These are phyloP conservation scores for Troides oblongomaculatus DNA, from an alignment of 2,888 invertebrate species.

Conservation along the genomic window DNA sequence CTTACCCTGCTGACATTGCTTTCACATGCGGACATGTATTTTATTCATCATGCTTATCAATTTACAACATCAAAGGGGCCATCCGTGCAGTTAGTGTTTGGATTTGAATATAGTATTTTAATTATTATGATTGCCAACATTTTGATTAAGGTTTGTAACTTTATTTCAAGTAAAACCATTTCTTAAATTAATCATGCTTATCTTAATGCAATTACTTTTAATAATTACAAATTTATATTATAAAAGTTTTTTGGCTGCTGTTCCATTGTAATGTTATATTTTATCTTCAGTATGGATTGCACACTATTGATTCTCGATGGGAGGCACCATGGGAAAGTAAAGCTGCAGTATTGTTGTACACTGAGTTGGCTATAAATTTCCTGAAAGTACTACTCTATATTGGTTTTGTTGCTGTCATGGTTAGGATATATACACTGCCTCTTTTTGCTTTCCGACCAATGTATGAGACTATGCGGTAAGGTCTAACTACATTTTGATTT, in stretches of 20 bases:
- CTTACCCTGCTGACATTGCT: slow-evolving; percentile 90
- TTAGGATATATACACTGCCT: slow-evolving; percentile 97
- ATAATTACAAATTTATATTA: background rate
- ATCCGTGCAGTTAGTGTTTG: slow-evolving; percentile 98
- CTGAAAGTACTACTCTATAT: slow-evolving; percentile 93
- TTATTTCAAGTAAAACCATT: background rate
- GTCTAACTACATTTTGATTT: background rate
- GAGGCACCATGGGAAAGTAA: slow-evolving; percentile 99
- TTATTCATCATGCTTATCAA: slow-evolving; percentile 96
- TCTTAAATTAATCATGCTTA: background rate
- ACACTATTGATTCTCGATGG: slow-evolving; percentile 92
- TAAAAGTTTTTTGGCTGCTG: background rate
- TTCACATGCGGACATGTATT: slow-evolving; percentile 90
- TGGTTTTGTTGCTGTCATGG: slow-evolving; percentile 97
- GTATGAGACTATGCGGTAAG: slow-evolving; percentile 97
- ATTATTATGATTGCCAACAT: slow-evolving; percentile 96
- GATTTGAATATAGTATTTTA: slow-evolving; percentile 99
- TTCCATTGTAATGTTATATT: background rate
- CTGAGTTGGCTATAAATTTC: slow-evolving; percentile 95
- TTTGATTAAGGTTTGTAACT: slow-evolving; percentile 88
- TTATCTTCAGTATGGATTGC: slow-evolving; percentile 75
- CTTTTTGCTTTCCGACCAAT: slow-evolving; percentile 99
- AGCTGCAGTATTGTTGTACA: slow-evolving; percentile 97
- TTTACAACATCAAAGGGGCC: slow-evolving; percentile 96
- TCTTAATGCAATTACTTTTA: background rate